Percentiles rank a stretch among this genome's conserved stretches.
phyloP scores from a whole-genome alignment of 1,140 invertebrate species.

The Drosophila willistoni region DNA sequence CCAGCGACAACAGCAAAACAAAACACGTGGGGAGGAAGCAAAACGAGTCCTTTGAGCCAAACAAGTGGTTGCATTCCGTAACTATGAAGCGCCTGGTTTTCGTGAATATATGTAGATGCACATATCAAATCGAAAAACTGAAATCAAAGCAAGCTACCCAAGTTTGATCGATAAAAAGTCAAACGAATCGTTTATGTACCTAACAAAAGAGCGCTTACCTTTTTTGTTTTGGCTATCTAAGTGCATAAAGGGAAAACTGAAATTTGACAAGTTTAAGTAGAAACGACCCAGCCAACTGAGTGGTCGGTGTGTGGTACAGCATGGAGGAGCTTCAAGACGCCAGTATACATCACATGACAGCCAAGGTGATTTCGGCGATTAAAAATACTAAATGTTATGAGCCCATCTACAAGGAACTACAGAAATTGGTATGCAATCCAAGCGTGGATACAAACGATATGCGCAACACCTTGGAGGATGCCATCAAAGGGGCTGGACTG shows the following conservation, averaged over 20 bases:
- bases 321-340: slow-evolving; percentile 85
- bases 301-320: neutral
- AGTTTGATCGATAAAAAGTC: slow-evolving; percentile 59
- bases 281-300: slow-evolving; percentile 4
- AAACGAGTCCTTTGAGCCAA: slow-evolving; percentile 28
- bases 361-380: slow-evolving; percentile 87
- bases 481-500: slow-evolving; percentile 89
- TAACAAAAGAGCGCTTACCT: slow-evolving; percentile 17
- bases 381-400: slow-evolving; percentile 87
- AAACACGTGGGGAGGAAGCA: slow-evolving; percentile 15
- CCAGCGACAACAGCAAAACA: slow-evolving; percentile 24
- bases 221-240: slow-evolving; percentile 33
- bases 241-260: slow-evolving; percentile 11
- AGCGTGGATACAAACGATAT: slow-evolving; percentile 90
- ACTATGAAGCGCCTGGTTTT: slow-evolving; percentile 63
- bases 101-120: slow-evolving; percentile 17
- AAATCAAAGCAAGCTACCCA: slow-evolving; percentile 56
- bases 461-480: slow-evolving; percentile 88
- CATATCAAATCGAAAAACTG: slow-evolving; percentile 22
- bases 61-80: slow-evolving; percentile 78
- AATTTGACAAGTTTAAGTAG: neutral
- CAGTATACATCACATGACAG: slow-evolving; percentile 86
- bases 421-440: slow-evolving; percentile 87
- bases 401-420: slow-evolving; percentile 86
- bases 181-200: slow-evolving; percentile 24